Percentiles rank a stretch among this genome's conserved stretches.
phyloP scores from a whole-genome alignment of 2,113 vertebrate genomes.

The Steatornis caripensis region DNA sequence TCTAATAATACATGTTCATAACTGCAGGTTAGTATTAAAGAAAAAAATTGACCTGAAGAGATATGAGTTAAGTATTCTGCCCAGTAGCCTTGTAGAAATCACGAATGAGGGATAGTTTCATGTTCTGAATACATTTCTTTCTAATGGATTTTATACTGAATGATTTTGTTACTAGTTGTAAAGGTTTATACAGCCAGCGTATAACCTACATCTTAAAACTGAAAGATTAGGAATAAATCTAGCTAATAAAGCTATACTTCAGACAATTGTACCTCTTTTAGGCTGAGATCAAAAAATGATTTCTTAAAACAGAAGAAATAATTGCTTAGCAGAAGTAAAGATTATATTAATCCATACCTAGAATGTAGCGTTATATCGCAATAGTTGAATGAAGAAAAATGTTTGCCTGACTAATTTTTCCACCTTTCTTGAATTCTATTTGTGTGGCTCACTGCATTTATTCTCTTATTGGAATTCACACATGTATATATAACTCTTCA shows the following conservation, averaged over 20 bases:
- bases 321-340: neutral
- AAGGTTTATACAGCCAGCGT: neutral
- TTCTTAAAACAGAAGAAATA: neutral
- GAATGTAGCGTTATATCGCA: neutral
- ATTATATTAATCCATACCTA: neutral
- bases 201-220: neutral
- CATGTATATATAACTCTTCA: neutral
- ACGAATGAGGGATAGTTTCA: neutral
- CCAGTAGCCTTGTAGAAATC: neutral
- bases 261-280: neutral
- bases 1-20: conserved; percentile 40
- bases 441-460: neutral
- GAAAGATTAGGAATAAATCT: neutral
- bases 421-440: neutral
- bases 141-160: conserved; percentile 23
- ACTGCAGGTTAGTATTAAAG: conserved; percentile 34
- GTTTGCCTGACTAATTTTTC: neutral
- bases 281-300: neutral
- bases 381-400: neutral
- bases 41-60: conserved; percentile 29
- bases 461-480: neutral
- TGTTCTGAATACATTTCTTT: conserved; percentile 18
- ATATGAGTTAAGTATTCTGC: conserved; percentile 2
- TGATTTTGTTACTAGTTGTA: neutral
- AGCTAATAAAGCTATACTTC: neutral